Evolutionary conservation across 1,140 invertebrate genomes (phyloP).

Genomic region (Physella acuta): DNA sequence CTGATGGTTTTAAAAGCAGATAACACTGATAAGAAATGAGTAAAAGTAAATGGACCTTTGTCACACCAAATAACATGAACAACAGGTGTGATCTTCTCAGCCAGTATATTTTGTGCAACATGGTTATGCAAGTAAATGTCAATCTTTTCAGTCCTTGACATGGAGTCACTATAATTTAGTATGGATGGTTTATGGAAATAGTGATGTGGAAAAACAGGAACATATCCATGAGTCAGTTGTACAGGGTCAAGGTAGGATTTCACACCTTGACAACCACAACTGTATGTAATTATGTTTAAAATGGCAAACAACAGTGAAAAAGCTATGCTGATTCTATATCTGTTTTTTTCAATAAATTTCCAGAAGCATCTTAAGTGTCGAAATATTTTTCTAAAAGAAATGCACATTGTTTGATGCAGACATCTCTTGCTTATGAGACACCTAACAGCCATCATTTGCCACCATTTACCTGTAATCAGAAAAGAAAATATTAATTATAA

Average conservation of each 20-base stretch:
- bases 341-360: not conserved
- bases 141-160: not conserved
- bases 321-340: not conserved
- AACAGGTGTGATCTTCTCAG: conserved; percentile 14
- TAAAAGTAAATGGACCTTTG: conserved; percentile 38
- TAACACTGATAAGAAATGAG: conserved; percentile 44
- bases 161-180: not conserved
- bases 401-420: not conserved
- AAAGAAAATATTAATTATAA: no score
- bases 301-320: not conserved
- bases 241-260: not conserved
- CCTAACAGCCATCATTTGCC: not conserved
- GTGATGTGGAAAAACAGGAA: conserved; percentile 20
- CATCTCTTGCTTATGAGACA: not conserved
- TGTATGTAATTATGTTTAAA: conserved; percentile 9
- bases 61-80: conserved; percentile 41
- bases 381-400: not conserved
- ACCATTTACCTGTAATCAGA: no score
- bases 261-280: not conserved
- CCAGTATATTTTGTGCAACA: not conserved
- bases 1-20: conserved; percentile 34
- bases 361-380: not conserved
- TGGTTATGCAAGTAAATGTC: conserved; percentile 13
- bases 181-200: conserved; percentile 8
- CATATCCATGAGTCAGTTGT: conserved; percentile 9